phyloP scores from a whole-genome alignment of 2,113 vertebrate species.

The Heteronetta atricapilla region DNA sequence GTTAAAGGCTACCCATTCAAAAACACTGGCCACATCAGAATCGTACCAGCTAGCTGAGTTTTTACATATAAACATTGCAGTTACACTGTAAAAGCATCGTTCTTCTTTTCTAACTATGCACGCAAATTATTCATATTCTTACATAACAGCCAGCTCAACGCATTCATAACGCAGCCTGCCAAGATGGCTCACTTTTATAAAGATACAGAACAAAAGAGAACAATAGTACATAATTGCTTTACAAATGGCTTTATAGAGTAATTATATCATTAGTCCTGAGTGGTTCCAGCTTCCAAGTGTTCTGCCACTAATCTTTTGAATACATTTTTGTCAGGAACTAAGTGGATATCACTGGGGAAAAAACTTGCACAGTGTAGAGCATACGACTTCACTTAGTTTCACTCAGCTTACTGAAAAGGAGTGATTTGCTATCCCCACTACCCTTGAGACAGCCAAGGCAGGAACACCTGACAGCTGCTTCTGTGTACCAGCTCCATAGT shows the following conservation, averaged over 20 bases:
- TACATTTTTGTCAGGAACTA: not conserved
- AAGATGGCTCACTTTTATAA: not conserved
- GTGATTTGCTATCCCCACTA: not conserved
- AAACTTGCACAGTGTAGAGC: not conserved
- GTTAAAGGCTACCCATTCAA: not conserved
- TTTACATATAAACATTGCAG: not conserved
- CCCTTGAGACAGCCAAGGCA: not conserved
- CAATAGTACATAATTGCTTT: slow-evolving; percentile 39
- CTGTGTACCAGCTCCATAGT: not conserved
- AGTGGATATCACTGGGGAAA: not conserved
- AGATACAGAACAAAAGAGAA: slow-evolving; percentile 26
- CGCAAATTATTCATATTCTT: slow-evolving; percentile 1
- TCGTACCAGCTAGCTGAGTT: not conserved
- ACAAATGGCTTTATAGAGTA: slow-evolving; percentile 10
- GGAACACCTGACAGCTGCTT: not conserved
- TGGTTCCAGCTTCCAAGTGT: slow-evolving; percentile 27
- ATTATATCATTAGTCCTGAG: slow-evolving; percentile 45
- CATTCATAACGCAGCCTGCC: not conserved
- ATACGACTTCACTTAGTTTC: not conserved
- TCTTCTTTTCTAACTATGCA: not conserved
- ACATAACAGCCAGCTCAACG: not conserved
- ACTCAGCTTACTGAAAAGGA: not conserved
- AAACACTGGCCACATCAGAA: not conserved
- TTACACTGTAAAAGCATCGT: not conserved
- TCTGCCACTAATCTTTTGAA: slow-evolving; percentile 34